Evolutionary conservation across 2,888 invertebrate genomes (phyloP), one percentile per base, ranked within the genome.

Genomic region (Proisotoma minuta): DNA sequence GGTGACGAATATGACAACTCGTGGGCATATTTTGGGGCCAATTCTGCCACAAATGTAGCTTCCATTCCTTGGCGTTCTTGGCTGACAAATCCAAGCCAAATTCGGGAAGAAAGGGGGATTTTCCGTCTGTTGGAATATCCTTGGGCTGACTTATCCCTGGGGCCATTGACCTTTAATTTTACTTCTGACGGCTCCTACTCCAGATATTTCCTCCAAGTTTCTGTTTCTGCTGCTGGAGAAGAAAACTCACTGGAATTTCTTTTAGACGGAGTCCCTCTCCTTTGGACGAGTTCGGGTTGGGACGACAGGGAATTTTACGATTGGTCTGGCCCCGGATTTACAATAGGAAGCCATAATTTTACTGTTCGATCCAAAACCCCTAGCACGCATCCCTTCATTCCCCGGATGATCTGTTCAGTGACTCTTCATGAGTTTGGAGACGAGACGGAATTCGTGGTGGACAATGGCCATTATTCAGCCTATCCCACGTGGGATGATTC

Each of bases 1-100:
- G 67, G 67, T 1, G 67, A 63, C 54, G 72, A 72, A 57, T 72
- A 72, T 50, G 72, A 72, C 49, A 59, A 64, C 48, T 65, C 66
- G 0, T 27, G 28, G 3, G 67, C 59, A 1, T 72, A 72, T 48
- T 28, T 15, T 12, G 72, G 72, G 3, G 72, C 65, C 0, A 72
- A 72, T 54, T 23, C 63, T n/a, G 72, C 70, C 1, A 27, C 23
- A 1, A 51, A 43, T 1, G 57, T 68, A 1, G 43, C 48, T 0
- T 28, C 22, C 18, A 20, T 72, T 0, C 63, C 69, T 3, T 72
- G 72, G 72, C 40, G 47, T 12, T 50, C 53, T 22, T 72, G 72
- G 72, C 59, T 72, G 0, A 60, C 47, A 34, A 57, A 50, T 23
- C 58, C 58, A 10, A 49, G 52, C 12, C 57, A 28, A 20, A 23